A percentile compares a stretch with the other conserved stretches of the same genome.
Evolutionary conservation across 2,113 vertebrate species (phyloP).

Genomic region (Hassar affinis): DNA sequence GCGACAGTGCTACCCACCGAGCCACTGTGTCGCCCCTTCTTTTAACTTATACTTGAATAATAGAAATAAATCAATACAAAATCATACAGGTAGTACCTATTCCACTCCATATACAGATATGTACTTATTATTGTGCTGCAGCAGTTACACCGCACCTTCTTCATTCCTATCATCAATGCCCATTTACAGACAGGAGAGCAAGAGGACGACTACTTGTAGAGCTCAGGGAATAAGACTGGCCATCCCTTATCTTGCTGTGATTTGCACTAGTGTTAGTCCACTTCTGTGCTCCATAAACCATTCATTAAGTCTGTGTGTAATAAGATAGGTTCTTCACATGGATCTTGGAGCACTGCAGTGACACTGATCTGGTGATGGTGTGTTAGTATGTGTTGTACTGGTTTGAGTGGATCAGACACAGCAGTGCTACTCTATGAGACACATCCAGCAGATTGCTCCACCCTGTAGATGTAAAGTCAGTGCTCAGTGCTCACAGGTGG

Average conservation of each 20-base stretch:
- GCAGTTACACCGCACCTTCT: neutral
- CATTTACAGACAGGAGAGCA: neutral
- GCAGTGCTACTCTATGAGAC: no score
- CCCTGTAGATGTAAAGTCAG: no score
- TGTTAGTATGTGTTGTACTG: no score
- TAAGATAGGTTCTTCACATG: conserved; percentile 25
- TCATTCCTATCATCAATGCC: neutral
- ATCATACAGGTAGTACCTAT: no score
- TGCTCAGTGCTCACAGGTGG: no score
- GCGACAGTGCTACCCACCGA: no score
- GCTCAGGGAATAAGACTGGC: conserved; percentile 1
- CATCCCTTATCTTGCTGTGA: conserved; percentile 29
- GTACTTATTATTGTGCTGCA: neutral
- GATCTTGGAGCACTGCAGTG: no score
- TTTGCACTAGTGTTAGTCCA: conserved; percentile 37
- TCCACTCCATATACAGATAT: neutral
- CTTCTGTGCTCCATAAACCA: conserved; percentile 41
- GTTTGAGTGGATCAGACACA: no score
- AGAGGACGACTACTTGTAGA: neutral
- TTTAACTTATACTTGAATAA: neutral
- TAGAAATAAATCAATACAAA: no score
- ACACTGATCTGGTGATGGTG: no score
- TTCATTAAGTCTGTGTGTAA: conserved; percentile 13
- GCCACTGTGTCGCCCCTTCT: no score
- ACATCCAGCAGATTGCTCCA: no score